Evolutionary conservation across 2,113 vertebrate species (phyloP).

Genomic region (Arothron firmamentum): DNA sequence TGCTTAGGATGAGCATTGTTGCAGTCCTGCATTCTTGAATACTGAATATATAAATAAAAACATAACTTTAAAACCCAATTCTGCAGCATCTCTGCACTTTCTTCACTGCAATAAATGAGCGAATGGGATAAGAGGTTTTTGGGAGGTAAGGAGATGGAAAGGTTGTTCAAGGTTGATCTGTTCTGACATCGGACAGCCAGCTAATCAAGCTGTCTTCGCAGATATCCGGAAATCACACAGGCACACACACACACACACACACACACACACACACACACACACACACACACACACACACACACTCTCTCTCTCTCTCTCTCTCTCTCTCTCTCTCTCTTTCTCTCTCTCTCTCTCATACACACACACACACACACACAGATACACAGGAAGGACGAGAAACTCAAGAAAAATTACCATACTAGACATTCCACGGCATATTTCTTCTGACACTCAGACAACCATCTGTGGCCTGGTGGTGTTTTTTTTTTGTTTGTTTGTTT

Average conservation of each 20-base stretch:
- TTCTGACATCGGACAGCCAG: conserved; percentile 51
- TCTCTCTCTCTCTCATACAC: too few relatives aligned
- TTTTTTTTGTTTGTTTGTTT: conserved; percentile 5
- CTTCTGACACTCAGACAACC: conserved; percentile 46
- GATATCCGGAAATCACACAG: conserved; percentile 15
- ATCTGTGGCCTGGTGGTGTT: conserved; percentile 34
- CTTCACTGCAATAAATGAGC: conserved; percentile 29
- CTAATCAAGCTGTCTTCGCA: conserved; percentile 54
- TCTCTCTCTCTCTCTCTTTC: too few relatives aligned
- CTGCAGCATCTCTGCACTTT: conserved; percentile 15
- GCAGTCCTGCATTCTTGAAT: too few relatives aligned
- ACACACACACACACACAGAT: background rate
- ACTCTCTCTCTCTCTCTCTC: too few relatives aligned
- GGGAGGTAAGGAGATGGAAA: conserved; percentile 47
- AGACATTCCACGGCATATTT: conserved; percentile 37
- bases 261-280: conserved; percentile 1
- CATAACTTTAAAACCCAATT: conserved; percentile 1
- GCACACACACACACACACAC: conserved; percentile 5
- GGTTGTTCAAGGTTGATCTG: conserved; percentile 65
- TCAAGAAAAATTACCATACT: conserved; percentile 50
- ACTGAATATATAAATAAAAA: background rate
- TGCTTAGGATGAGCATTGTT: too few relatives aligned
- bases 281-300: conserved; percentile 9
- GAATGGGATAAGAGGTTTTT: conserved; percentile 48
- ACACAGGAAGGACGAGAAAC: conserved; percentile 22